Base-by-base conservation (phyloP, 2,888 invertebrate genomes). In the Nomada fucata region DNA sequence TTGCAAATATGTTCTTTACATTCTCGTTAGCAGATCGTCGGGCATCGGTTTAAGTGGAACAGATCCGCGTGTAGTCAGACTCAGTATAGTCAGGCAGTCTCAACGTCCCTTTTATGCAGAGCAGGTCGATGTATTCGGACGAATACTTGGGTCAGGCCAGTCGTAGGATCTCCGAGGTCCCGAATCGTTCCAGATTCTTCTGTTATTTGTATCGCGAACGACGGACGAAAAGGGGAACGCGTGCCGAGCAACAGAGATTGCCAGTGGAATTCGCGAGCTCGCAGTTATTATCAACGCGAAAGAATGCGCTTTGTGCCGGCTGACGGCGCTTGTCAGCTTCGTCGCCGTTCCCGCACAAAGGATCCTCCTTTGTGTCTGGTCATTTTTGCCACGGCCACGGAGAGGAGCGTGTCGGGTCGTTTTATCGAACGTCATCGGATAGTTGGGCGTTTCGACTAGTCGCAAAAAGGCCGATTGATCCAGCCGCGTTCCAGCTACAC, bases 291-390 rank as follows among this genome's bases (percentile, higher is more conserved):
- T 67, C 61, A 57, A 42, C 18, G 44, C 59, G 75, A 69, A 79
- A 72, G 83, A 83, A 78, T 68, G 57, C 64, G 76, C 75, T 83
- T 79, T 83, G 83, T 83, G 83, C 53, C 79, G 79, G 74, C 82
- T 82, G 88, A 79, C 88, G 75, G 75, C 88, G 79, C 79, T 77
- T 69, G 79, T 70, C 68, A 76, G 73, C 50, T 72, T 72, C 65
- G 59, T 65, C 59, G 84, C 29, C 61, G 73, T 73, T 76, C 78
- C 74, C 55, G 76, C 65, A 85, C 75, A 79, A 86, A 83, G 88
- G 79, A 77, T 79, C 63, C 61, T 52, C 83, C 78, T 83, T 83
- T 83, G 83, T 83, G 83, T 71, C 77, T 70, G 72, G 63, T 83
- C 78, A 83, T 78, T 83, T 83, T 83, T 83, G 70, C 78, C 77